These are phyloP conservation scores for Drosophila tsacasi DNA, from an alignment of 1,140 invertebrate species.

Conservation along the genomic window DNA sequence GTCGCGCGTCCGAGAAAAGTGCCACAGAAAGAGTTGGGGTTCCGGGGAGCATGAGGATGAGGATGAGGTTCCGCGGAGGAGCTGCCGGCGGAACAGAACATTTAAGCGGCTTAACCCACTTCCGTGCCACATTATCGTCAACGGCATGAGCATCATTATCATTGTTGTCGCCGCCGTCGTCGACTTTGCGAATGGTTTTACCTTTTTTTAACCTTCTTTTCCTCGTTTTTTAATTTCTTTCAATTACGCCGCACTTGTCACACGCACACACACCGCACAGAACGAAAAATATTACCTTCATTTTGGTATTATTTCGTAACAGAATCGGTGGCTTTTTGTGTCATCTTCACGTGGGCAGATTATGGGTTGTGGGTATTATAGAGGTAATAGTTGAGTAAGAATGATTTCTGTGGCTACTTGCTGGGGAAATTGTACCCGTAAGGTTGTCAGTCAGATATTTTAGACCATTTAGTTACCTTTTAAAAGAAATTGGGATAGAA, in stretches of 20 bases:
- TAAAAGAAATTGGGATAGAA: no score
- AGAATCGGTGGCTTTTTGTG: conserved; percentile 8
- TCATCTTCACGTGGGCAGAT: neutral
- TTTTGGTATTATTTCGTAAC: conserved; percentile 29
- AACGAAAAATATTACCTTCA: conserved; percentile 10
- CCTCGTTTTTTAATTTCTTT: conserved; percentile 74
- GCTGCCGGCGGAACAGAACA: conserved; percentile 52
- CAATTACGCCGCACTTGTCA: conserved; percentile 80
- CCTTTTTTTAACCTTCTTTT: neutral
- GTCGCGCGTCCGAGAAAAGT: conserved; percentile 59
- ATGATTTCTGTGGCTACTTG: no score
- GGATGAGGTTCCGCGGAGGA: conserved; percentile 5
- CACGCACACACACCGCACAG: conserved; percentile 21
- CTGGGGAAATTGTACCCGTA: neutral
- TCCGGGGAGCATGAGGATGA: neutral
- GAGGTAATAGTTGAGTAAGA: neutral
- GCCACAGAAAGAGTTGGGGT: conserved; percentile 22
- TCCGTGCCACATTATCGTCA: conserved; percentile 77
- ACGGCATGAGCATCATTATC: conserved; percentile 36
- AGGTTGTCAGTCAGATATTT: no score
- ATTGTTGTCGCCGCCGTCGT: conserved; percentile 40
- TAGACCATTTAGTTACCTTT: no score
- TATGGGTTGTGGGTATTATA: neutral
- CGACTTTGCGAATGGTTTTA: conserved; percentile 49
- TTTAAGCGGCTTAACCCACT: conserved; percentile 83